Base-by-base conservation (phyloP, 2,113 vertebrate genomes). In the Cheirogaleus medius region DNA sequence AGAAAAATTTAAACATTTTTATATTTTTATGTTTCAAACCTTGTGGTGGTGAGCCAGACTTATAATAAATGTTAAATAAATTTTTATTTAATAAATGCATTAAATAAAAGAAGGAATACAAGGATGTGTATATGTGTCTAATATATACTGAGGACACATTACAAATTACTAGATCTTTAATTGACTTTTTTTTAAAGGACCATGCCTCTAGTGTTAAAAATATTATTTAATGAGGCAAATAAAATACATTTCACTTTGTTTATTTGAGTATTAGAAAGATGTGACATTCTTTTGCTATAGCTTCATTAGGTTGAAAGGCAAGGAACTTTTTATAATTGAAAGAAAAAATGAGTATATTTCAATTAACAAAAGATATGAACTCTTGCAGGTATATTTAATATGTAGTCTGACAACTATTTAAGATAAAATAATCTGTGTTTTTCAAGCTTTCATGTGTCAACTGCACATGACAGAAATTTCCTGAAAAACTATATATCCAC, bases 1-100 rank as follows among this genome's bases (percentile, higher is more conserved):
- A 98, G 98, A 98, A 98, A 98, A 98, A 73, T 97, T 96, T 64
- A 94, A 98, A 97, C 98, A 98, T 98, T 98, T 98, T 98, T 97
- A 90, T 77, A 95, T 97, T 92, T 98, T 97, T 73, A 3, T 90
- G 2, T 94, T 93, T 97, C 73, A 95, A 92, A 96, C 76, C 0
- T 64, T 32, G 3, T 63, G 37, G 95, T 97, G 95, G 74, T 95
- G 27, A 98, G 29, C 4, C 42, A 90, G 44, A 25, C 4, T 17
- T 42, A 15, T 54, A 80, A 74, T 64, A 88, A 91, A 44, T 91
- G 13, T 44, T 73, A 32, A 60, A 68, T 15, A 92, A 37, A 47
- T 68, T 71, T 81, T 90, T 87, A 60, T 68, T 95, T 84, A 63
- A 68, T 42, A 82, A 85, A 49, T 47, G 4, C 56, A 27, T 69